Evolutionary conservation across 1,140 invertebrate genomes (phyloP).

Genomic region (Colletes gigas): DNA sequence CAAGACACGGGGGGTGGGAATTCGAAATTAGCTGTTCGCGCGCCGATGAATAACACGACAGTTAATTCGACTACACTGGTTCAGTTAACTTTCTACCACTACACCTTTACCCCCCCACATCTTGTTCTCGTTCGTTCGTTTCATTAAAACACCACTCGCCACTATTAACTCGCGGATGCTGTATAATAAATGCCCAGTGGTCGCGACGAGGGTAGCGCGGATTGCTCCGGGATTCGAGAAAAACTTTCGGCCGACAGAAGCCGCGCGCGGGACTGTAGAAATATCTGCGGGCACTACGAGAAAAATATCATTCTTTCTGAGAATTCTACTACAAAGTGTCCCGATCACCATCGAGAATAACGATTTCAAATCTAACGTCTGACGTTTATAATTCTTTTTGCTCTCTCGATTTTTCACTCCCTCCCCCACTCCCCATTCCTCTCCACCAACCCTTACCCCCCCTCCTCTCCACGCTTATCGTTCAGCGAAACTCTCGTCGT

Average conservation of each 20-base stretch:
- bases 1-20: not conserved
- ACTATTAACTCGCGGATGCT: conserved; percentile 52
- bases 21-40: conserved; percentile 9
- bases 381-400: not conserved
- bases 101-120: not conserved
- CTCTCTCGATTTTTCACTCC: not conserved
- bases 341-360: conserved; percentile 16
- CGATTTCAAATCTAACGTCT: not conserved
- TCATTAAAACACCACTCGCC: conserved; percentile 19
- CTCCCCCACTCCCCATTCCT: not conserved
- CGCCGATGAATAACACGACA: not conserved
- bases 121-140: no score
- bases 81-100: conserved; percentile 9
- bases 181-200: conserved; percentile 67
- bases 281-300: conserved; percentile 8
- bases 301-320: conserved; percentile 31
- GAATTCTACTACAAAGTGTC: not conserved
- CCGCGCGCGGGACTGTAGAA: conserved; percentile 25
- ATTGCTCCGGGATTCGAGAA: conserved; percentile 26
- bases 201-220: conserved; percentile 42
- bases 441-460: no score
- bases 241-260: conserved; percentile 29
- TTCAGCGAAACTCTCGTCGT: not conserved
- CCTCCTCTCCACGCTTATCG: not conserved
- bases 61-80: conserved; percentile 6